Percentiles rank a stretch among this genome's conserved stretches.
phyloP scores from a whole-genome alignment of 1,140 invertebrate species.

The Cydia pomonella region DNA sequence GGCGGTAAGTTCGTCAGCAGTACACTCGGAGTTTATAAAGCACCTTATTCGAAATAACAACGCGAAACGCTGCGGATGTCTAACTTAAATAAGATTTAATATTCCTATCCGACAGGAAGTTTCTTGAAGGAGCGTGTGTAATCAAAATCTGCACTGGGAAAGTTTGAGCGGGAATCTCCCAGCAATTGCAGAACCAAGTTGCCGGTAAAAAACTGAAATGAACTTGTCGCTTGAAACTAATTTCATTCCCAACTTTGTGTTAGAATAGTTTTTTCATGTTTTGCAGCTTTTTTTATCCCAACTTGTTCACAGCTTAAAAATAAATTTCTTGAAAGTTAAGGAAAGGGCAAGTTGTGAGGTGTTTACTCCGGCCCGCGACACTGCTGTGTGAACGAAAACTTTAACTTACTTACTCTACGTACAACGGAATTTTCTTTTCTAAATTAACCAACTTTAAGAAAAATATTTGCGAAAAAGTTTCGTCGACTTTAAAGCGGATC shows the following conservation, averaged over 20 bases:
- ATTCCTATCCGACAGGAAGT: constrained; percentile 75
- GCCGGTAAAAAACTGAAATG: constrained; percentile 76
- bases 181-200: constrained; percentile 69
- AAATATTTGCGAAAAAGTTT: constrained; percentile 59
- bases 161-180: constrained; percentile 71
- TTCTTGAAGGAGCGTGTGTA: constrained; percentile 76
- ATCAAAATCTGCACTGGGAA: constrained; percentile 77
- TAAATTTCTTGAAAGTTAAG: constrained; percentile 69
- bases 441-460: constrained; percentile 64
- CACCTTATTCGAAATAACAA: constrained; percentile 75
- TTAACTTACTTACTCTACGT: constrained; percentile 47
- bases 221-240: constrained; percentile 79
- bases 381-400: constrained; percentile 60
- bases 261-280: constrained; percentile 74
- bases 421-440: constrained; percentile 59
- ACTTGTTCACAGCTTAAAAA: constrained; percentile 75
- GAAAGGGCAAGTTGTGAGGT: constrained; percentile 67
- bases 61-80: constrained; percentile 68
- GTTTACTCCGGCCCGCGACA: constrained; percentile 58
- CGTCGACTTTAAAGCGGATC: constrained; percentile 43
- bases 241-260: constrained; percentile 76
- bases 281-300: constrained; percentile 54
- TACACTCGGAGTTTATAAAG: constrained; percentile 64
- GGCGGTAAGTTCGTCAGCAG: constrained; percentile 48
- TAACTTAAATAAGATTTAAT: constrained; percentile 80